These are phyloP conservation scores for Rhyzopertha dominica DNA, from an alignment of 1,140 invertebrate species.

Conservation along the genomic window DNA sequence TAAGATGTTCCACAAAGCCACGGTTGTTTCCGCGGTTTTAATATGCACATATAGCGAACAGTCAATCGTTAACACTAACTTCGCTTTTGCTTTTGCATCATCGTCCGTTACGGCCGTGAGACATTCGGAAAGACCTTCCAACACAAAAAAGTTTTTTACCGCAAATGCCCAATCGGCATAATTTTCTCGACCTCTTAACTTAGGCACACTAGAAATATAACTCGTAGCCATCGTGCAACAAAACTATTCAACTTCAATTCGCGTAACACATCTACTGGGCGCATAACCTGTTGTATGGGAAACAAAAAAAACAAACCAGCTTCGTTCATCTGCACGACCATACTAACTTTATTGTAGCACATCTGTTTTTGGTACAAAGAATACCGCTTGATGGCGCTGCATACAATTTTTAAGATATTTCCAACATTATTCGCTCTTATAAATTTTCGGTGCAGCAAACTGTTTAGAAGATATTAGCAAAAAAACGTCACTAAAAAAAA, in stretches of 20 bases:
- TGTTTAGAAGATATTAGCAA: no score
- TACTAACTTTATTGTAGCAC: no score
- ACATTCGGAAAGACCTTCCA: constrained; percentile 22
- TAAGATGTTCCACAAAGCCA: constrained; percentile 36
- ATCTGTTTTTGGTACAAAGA: no score
- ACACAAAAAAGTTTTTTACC: constrained; percentile 25
- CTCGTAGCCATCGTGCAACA: constrained; percentile 15
- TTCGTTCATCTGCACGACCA: no score
- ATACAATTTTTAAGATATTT: no score
- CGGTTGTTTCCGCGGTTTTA: constrained; percentile 25
- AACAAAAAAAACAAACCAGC: no score
- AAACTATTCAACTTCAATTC: no score
- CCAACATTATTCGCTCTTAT: no score
- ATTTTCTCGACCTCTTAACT: constrained; percentile 31
- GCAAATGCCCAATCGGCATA: constrained; percentile 32
- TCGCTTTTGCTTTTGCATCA: constrained; percentile 35
- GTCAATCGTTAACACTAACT: constrained; percentile 38
- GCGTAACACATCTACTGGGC: constrained; percentile 12
- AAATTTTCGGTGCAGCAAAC: no score
- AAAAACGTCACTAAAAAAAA: no score
- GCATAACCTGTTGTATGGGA: constrained; percentile 21
- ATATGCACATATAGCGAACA: constrained; percentile 38
- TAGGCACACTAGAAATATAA: constrained; percentile 23
- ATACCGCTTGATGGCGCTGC: no score
- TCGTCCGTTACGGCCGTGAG: constrained; percentile 18